Conservation (phyloP, 37 sponge, comb jelly and placozoan genomes). For the Hormiphora californensis region DNA sequence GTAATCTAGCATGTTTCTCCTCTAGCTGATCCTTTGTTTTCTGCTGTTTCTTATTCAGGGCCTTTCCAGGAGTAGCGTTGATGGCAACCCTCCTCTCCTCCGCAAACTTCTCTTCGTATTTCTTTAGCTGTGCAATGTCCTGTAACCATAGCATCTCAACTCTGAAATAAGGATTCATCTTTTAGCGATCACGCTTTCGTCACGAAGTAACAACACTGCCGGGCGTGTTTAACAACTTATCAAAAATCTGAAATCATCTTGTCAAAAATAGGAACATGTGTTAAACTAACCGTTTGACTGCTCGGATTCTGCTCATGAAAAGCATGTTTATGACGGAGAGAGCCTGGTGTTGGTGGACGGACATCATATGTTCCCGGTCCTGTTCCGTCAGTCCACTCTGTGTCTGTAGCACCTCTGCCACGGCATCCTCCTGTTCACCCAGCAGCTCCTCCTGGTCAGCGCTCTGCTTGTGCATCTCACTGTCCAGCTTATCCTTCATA, state of each 20-base stretch:
- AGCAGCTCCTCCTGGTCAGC: slow-evolving; percentile 36
- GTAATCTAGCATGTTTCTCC: background rate
- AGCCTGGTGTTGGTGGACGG: slow-evolving; percentile 19
- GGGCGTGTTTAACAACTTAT: too few species aligned
- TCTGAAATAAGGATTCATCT: too few species aligned
- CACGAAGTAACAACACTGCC: too few species aligned
- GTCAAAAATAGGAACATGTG: too few species aligned
- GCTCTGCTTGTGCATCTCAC: slow-evolving; percentile 9
- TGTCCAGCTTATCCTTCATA: background rate
- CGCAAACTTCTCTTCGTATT: background rate
- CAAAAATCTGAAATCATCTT: too few species aligned
- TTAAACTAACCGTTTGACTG: background rate
- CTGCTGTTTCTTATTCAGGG: background rate
- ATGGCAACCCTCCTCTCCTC: background rate
- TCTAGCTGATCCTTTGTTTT: background rate
- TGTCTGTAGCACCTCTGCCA: slow-evolving; percentile 24
- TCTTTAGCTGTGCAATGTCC: background rate
- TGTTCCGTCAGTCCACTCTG: slow-evolving; percentile 28
- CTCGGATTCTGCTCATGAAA: background rate
- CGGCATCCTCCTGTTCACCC: slow-evolving; percentile 40
- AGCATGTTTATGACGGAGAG: slow-evolving; percentile 28
- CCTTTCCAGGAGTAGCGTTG: background rate
- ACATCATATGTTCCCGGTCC: slow-evolving; percentile 42
- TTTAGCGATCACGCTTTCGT: too few species aligned
- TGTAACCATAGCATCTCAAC: background rate